Base-by-base conservation (phyloP, 2,888 invertebrate species). In the Nomada fucata region DNA sequence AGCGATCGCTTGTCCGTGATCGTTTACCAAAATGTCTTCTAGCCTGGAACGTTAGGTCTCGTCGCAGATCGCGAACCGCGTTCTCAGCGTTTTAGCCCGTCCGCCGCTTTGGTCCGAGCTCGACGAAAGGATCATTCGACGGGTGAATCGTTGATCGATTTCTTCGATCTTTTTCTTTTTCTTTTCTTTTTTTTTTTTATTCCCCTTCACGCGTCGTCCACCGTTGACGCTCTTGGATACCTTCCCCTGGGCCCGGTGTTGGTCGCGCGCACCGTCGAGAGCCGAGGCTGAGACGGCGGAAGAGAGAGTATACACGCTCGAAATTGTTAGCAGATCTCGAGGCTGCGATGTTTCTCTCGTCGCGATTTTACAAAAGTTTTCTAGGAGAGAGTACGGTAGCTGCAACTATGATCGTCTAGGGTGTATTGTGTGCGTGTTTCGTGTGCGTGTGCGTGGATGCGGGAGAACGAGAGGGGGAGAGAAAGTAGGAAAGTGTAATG, bases 1-100 rank as follows among this genome's bases (percentile, higher is more conserved):
- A n/a, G 29, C 18, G 59, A 29, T 4, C 26, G 26, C 52, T 42
- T 52, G 13, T 42, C 47, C 20, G 18, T 65, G 64, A 57, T 57
- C 42, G 57, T 73, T 52, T 69, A 15, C 36, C 57, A 26, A 42
- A 59, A 60, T 29, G 26, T 57, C 59, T 55, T 59, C 50, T 69
- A 36, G 36, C 53, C 29, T 26, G 67, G 73, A 73, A 59, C 65
- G 59, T 44, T 57, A 29, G 44, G 5, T 50, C 60, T 71, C 60
- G 29, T 36, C 50, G 11, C 26, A 36, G 60, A 23, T 71, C 70
- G 36, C 15, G 60, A 61, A 18, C 36, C 70, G 60, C 70, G 52
- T 60, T 52, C 36, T 60, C 13, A 50, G 53, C 55, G 42, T n/a
- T 42, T 26, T 18, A 42, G 44, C 57, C n/a, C 10, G 53, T n/a